A percentile compares a stretch with the other conserved stretches of the same genome.
These are phyloP conservation scores for Microtus richardsoni DNA, from an alignment of 2,113 vertebrate genomes.

Conservation along the genomic window DNA sequence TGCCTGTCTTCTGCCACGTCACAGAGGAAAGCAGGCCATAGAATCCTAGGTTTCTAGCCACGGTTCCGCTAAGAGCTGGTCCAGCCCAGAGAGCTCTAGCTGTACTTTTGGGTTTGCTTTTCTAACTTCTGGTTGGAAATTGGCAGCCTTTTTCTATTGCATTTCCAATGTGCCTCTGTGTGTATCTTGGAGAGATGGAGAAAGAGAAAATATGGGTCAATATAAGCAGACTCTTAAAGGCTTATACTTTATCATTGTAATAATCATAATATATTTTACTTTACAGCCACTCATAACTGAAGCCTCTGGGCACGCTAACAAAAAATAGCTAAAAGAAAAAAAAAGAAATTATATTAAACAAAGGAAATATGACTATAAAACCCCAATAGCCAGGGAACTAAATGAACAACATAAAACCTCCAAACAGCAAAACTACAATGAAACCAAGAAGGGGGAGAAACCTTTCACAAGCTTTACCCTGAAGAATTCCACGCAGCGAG, in stretches of 20 bases:
- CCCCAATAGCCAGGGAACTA: slow-evolving; percentile 82
- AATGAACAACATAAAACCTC: slow-evolving; percentile 85
- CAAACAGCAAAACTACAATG: slow-evolving; percentile 83
- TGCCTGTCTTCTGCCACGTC: background rate
- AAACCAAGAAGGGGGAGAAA: slow-evolving; percentile 70
- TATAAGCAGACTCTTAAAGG: slow-evolving; percentile 83
- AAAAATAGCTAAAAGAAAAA: slow-evolving; percentile 83
- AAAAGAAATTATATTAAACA: slow-evolving; percentile 85
- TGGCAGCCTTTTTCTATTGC: slow-evolving; percentile 66
- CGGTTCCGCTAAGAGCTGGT: background rate
- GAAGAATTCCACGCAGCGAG: slow-evolving; percentile 79
- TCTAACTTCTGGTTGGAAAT: slow-evolving; percentile 66
- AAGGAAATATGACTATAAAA: slow-evolving; percentile 85
- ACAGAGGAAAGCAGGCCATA: background rate
- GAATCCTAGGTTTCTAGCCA: too few species aligned
- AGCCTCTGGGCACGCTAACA: slow-evolving; percentile 83
- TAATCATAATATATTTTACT: slow-evolving; percentile 86
- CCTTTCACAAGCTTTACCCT: slow-evolving; percentile 80
- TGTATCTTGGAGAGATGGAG: slow-evolving; percentile 61
- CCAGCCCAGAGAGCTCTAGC: background rate
- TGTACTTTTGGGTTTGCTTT: background rate
- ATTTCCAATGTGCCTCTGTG: slow-evolving; percentile 65
- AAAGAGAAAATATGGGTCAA: slow-evolving; percentile 83
- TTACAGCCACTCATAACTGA: slow-evolving; percentile 83
- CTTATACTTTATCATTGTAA: slow-evolving; percentile 83